Evolutionary conservation across 2,113 vertebrate species (phyloP).

Genomic region (Mugil cephalus): DNA sequence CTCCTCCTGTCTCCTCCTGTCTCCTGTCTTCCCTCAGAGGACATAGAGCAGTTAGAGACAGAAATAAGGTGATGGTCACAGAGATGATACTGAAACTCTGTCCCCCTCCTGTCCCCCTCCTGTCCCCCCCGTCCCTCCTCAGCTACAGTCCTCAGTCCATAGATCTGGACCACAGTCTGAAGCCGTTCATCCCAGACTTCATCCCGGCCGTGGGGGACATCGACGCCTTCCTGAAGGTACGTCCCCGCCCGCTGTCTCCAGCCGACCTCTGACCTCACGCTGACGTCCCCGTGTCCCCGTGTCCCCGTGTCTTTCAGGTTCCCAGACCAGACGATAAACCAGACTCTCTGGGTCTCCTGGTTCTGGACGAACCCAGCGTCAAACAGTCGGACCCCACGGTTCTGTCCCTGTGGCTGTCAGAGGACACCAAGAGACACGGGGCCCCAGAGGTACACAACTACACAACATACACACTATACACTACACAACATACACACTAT

Average conservation of each 20-base stretch:
- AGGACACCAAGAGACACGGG: constrained; percentile 93
- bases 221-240: constrained; percentile 96
- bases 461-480: background rate
- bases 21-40: no score
- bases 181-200: constrained; percentile 97
- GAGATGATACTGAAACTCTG: no score
- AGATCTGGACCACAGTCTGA: constrained; percentile 93
- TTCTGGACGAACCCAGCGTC: constrained; percentile 94
- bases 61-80: no score
- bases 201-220: constrained; percentile 98
- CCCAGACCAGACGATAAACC: constrained; percentile 88
- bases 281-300: background rate
- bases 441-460: constrained; percentile 76
- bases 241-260: background rate
- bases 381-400: constrained; percentile 96
- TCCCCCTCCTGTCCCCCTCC: no score
- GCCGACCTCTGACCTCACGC: background rate
- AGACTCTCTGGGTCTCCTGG: constrained; percentile 91
- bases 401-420: constrained; percentile 93
- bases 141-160: constrained; percentile 91
- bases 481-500: background rate
- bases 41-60: no score
- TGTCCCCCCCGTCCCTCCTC: background rate
- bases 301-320: constrained; percentile 85
- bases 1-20: no score